A percentile compares a stretch with the other conserved stretches of the same genome.
These are phyloP conservation scores for Chaetops frenatus DNA, from an alignment of 2,113 vertebrate species.

Conservation along the genomic window DNA sequence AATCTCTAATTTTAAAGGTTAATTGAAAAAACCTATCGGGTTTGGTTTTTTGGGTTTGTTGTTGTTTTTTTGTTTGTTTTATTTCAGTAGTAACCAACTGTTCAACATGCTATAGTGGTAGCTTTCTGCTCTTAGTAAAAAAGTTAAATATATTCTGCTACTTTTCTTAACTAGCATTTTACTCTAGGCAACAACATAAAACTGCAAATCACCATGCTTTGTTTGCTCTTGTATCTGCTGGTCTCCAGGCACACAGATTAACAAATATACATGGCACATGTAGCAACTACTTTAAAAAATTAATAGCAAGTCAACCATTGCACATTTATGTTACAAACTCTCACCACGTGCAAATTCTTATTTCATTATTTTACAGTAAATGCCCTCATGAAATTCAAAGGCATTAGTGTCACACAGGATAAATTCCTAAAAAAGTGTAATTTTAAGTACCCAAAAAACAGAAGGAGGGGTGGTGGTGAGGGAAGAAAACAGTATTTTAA, in stretches of 20 bases:
- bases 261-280: neutral
- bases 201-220: neutral
- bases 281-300: neutral
- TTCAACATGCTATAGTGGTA: neutral
- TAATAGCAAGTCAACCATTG: neutral
- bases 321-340: neutral
- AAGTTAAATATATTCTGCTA: neutral
- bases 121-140: neutral
- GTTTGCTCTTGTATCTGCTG: neutral
- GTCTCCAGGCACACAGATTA: neutral
- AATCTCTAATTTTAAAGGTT: neutral
- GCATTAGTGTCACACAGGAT: neutral
- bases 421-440: neutral
- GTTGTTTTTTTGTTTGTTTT: neutral
- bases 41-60: neutral
- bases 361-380: neutral
- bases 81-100: neutral
- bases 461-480: rapidly evolving
- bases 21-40: neutral
- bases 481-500: neutral
- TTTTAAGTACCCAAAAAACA: neutral
- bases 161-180: neutral
- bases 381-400: neutral
- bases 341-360: neutral
- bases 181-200: neutral